Evolutionary conservation across 2,797 vertebrate species (phyloP).

Genomic region (Lacerta viridis): DNA sequence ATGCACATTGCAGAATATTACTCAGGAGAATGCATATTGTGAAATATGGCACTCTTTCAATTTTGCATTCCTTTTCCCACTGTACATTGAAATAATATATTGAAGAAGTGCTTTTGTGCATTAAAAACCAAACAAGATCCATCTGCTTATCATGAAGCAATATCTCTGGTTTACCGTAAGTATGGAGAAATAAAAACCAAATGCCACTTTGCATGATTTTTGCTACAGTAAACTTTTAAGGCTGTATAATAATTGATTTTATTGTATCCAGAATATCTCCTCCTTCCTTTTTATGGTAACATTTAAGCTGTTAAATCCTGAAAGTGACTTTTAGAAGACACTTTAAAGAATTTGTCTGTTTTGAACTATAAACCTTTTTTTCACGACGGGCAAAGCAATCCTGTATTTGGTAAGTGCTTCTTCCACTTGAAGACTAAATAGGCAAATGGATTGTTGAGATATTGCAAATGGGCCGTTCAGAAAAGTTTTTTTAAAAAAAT

Average conservation of each 20-base stretch:
- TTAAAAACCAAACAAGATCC: conserved; percentile 72
- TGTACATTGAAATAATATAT: conserved; percentile 67
- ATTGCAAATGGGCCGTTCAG: too few relatives aligned
- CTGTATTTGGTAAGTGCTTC: not conserved
- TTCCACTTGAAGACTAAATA: too few relatives aligned
- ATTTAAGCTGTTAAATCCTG: not conserved
- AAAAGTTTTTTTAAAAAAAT: too few relatives aligned
- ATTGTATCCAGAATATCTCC: conserved; percentile 5
- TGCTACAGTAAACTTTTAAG: conserved; percentile 31
- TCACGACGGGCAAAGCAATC: not conserved
- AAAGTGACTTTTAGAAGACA: conserved; percentile 1
- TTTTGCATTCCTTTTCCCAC: conserved; percentile 53
- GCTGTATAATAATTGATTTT: conserved; percentile 14
- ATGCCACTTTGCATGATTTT: conserved; percentile 53
- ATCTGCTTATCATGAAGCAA: conserved; percentile 65
- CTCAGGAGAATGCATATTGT: conserved; percentile 18
- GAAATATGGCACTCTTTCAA: conserved; percentile 55
- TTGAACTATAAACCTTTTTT: not conserved
- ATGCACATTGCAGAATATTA: conserved; percentile 32
- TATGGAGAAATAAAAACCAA: conserved; percentile 56
- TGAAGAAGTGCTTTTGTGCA: conserved; percentile 65
- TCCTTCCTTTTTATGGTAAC: conserved; percentile 5
- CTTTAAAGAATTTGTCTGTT: conserved; percentile 21
- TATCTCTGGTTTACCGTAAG: conserved; percentile 62
- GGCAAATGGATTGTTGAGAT: too few relatives aligned